phyloP scores from a whole-genome alignment of 2,888 invertebrate species.

The Lasioglossum figueresi region DNA sequence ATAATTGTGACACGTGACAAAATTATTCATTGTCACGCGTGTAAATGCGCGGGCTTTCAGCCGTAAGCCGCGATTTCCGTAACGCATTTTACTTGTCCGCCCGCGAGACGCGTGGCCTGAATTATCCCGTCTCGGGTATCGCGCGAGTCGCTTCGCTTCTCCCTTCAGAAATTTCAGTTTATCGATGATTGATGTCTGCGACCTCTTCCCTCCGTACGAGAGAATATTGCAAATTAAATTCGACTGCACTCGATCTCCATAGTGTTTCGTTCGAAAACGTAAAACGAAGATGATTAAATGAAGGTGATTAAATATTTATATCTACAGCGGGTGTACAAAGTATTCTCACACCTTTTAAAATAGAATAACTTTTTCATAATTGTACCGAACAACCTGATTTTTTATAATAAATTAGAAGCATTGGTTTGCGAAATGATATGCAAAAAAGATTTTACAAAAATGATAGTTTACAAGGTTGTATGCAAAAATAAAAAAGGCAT shows the following conservation, averaged over 20 bases:
- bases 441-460: too few species aligned
- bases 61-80: conserved; percentile 53
- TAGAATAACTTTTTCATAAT: too few species aligned
- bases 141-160: neutral
- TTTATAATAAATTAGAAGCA: too few species aligned
- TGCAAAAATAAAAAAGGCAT: too few species aligned
- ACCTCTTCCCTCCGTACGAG: neutral
- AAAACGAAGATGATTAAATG: neutral
- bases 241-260: neutral
- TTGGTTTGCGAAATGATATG: too few species aligned
- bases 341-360: too few species aligned
- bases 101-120: conserved; percentile 50
- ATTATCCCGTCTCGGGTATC: conserved; percentile 42
- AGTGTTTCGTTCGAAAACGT: neutral
- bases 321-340: too few species aligned
- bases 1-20: conserved; percentile 53
- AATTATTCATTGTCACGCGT: conserved; percentile 59
- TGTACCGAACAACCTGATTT: too few species aligned
- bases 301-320: neutral
- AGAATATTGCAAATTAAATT: neutral
- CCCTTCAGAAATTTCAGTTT: neutral
- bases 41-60: conserved; percentile 40
- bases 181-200: neutral
- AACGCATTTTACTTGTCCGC: conserved; percentile 56
- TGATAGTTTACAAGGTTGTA: too few species aligned